Percentiles rank a stretch among this genome's conserved stretches.
phyloP scores from a whole-genome alignment of 2,888 invertebrate genomes.

The Eremobia ochroleuca region DNA sequence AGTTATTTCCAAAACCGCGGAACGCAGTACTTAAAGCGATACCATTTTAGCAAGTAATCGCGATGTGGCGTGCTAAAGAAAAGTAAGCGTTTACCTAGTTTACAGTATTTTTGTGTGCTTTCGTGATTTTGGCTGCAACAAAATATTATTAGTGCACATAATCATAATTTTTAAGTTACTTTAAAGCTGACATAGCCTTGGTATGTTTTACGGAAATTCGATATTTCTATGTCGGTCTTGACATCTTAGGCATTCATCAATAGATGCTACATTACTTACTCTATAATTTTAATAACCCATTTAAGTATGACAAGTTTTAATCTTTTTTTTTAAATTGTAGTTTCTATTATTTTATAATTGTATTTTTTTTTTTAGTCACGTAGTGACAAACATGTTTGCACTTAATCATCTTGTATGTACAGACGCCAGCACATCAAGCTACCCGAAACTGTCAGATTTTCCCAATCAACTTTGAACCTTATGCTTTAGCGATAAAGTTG shows the following conservation, averaged over 20 bases:
- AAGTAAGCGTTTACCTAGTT: constrained; percentile 71
- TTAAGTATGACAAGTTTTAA: no score
- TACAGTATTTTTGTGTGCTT: constrained; percentile 53
- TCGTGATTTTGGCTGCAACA: constrained; percentile 55
- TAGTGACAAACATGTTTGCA: no score
- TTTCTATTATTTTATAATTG: no score
- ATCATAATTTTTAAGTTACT: constrained; percentile 52
- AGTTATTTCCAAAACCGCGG: constrained; percentile 16
- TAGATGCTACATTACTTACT: background rate
- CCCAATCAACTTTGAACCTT: no score
- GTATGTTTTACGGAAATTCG: constrained; percentile 39
- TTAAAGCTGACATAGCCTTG: constrained; percentile 43
- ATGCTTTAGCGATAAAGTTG: no score
- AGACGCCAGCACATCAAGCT: no score
- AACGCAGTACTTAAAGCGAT: constrained; percentile 26
- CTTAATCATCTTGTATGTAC: no score
- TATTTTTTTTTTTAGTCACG: no score
- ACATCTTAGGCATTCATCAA: background rate
- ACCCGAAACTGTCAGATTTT: no score
- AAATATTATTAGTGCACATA: constrained; percentile 45
- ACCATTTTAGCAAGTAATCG: constrained; percentile 54
- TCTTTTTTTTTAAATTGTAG: no score
- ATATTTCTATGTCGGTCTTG: constrained; percentile 20
- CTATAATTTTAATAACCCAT: no score
- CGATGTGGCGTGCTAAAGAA: constrained; percentile 64